A percentile compares a stretch with the other conserved stretches of the same genome.
These are phyloP conservation scores for Temnothorax rugatulus DNA, from an alignment of 2,888 invertebrate genomes.

Conservation along the genomic window DNA sequence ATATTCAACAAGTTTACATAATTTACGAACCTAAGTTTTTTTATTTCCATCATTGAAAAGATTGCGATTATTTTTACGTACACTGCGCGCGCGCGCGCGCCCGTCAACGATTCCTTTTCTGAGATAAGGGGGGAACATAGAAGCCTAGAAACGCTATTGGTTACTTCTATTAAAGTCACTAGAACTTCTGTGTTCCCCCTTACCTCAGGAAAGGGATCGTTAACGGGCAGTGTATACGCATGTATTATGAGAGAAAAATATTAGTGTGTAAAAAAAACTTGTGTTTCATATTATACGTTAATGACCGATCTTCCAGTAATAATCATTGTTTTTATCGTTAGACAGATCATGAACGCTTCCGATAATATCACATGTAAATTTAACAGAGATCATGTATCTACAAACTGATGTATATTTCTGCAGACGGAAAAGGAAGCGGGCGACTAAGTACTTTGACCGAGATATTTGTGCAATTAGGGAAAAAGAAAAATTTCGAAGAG, in stretches of 20 bases:
- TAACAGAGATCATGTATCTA: constrained; percentile 30
- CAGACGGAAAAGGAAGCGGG: background rate
- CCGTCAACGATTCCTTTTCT: too few relatives aligned
- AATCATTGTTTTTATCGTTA: constrained; percentile 18
- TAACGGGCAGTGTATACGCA: background rate
- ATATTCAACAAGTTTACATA: background rate
- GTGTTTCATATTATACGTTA: constrained; percentile 12
- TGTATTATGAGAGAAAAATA: background rate
- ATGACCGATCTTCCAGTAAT: constrained; percentile 32
- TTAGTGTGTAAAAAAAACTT: background rate
- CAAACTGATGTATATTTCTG: constrained; percentile 14
- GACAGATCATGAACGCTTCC: constrained; percentile 67
- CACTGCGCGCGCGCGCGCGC: too few relatives aligned
- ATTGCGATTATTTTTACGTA: constrained; percentile 12
- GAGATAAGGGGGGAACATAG: too few relatives aligned
- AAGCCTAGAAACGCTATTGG: too few relatives aligned
- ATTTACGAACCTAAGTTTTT: constrained; percentile 1
- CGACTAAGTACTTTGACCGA: background rate
- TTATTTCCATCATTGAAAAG: constrained; percentile 15
- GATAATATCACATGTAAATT: constrained; percentile 57
- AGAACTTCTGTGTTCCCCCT: too few relatives aligned
- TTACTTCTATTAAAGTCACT: too few relatives aligned
- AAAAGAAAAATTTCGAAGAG: constrained; percentile 31
- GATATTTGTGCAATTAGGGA: constrained; percentile 46
- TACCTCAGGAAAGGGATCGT: too few relatives aligned